These are phyloP conservation scores for Coracopsis vasa DNA, from an alignment of 2,113 vertebrate genomes.

Conservation along the genomic window DNA sequence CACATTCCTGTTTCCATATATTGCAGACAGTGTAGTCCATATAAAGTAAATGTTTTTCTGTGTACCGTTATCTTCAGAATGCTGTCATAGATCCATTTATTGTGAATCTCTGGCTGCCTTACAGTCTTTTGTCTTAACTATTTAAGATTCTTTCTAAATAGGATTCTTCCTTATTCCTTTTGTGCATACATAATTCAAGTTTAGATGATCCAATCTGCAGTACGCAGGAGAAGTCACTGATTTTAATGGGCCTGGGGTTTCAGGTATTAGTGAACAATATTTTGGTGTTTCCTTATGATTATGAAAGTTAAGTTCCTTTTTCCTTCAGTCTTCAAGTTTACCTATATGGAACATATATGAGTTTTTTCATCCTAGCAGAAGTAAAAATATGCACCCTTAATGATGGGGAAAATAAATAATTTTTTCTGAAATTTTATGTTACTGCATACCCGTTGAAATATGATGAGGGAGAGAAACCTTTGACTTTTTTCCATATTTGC, in stretches of 20 bases:
- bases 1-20: background rate
- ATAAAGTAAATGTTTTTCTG: background rate
- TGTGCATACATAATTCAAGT: background rate
- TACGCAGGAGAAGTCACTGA: background rate
- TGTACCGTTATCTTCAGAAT: background rate
- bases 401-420: background rate
- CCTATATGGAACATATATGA: background rate
- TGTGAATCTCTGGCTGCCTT: background rate
- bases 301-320: background rate
- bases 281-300: background rate
- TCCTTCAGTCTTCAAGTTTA: background rate
- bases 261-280: background rate
- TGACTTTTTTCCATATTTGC: background rate
- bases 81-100: background rate
- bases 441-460: background rate
- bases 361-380: background rate
- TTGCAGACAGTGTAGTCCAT: background rate
- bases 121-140: background rate
- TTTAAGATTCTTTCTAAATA: background rate
- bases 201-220: background rate
- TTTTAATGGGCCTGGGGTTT: background rate
- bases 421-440: background rate
- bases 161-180: background rate
- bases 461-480: background rate
- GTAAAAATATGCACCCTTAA: background rate